Conservation (phyloP, 2,113 vertebrate species). For the Xenopus laevis region DNA sequence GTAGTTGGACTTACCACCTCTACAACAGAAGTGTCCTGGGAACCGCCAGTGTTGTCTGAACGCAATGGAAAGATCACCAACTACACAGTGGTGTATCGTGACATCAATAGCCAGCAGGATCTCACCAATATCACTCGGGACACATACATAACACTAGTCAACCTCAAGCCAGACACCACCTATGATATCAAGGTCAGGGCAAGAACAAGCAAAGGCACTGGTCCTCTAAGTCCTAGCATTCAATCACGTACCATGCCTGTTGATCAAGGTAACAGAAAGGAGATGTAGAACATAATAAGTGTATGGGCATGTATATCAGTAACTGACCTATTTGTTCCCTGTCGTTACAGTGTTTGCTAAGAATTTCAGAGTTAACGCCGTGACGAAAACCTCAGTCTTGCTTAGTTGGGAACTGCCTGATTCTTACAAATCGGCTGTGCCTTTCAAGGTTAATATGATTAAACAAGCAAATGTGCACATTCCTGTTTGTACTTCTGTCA, state of each 20-base stretch:
- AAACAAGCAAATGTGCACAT: neutral
- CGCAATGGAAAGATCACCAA: constrained; percentile 83
- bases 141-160: constrained; percentile 67
- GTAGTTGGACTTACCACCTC: constrained; percentile 85
- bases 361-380: constrained; percentile 89
- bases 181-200: constrained; percentile 90
- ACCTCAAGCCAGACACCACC: constrained; percentile 87
- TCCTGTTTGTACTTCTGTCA: neutral
- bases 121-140: constrained; percentile 72
- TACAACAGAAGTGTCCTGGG: constrained; percentile 84
- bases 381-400: constrained; percentile 90
- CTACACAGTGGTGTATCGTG: constrained; percentile 85
- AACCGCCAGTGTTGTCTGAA: constrained; percentile 79
- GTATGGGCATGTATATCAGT: no score
- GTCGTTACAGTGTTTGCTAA: constrained; percentile 82
- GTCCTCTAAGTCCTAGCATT: constrained; percentile 92
- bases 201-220: constrained; percentile 82
- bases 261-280: constrained; percentile 79
- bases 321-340: neutral
- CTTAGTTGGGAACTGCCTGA: constrained; percentile 95
- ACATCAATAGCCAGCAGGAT: constrained; percentile 92
- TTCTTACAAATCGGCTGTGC: constrained; percentile 82
- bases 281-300: neutral
- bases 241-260: constrained; percentile 91
- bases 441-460: constrained; percentile 80